Percentiles rank a stretch among this genome's conserved stretches.
phyloP scores from a whole-genome alignment of 2,113 vertebrate species.

The Bagarius yarrelli region DNA sequence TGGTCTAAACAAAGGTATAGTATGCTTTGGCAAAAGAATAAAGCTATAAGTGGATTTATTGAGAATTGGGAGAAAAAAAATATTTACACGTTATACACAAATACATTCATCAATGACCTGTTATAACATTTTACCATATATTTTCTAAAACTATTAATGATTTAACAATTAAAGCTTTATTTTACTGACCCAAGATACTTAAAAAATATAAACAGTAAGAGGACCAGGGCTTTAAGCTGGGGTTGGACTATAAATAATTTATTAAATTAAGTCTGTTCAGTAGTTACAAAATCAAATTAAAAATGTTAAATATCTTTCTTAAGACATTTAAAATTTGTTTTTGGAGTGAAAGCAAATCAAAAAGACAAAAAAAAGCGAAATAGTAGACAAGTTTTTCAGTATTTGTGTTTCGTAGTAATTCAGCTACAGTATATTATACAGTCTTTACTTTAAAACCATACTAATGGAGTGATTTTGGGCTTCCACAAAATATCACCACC shows the following conservation, averaged over 20 bases:
- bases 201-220: background rate
- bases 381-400: background rate
- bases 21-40: conserved; percentile 50
- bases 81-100: conserved; percentile 13
- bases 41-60: conserved; percentile 32
- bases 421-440: background rate
- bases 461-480: background rate
- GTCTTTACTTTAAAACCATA: background rate
- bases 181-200: background rate
- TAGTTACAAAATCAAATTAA: background rate
- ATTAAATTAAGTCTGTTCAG: background rate
- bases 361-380: too few species aligned
- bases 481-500: background rate
- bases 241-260: background rate
- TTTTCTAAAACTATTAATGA: conserved; percentile 3
- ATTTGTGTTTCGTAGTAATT: conserved; percentile 7
- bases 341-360: background rate
- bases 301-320: background rate
- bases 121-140: background rate
- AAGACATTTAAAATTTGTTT: background rate
- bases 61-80: conserved; percentile 21
- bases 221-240: background rate
- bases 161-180: conserved; percentile 1
- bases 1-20: conserved; percentile 47
- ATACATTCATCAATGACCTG: conserved; percentile 16